Percentiles rank a stretch among this genome's conserved stretches.
Evolutionary conservation across 2,888 invertebrate species (phyloP).

Genomic region (Nephrotoma flavescens): DNA sequence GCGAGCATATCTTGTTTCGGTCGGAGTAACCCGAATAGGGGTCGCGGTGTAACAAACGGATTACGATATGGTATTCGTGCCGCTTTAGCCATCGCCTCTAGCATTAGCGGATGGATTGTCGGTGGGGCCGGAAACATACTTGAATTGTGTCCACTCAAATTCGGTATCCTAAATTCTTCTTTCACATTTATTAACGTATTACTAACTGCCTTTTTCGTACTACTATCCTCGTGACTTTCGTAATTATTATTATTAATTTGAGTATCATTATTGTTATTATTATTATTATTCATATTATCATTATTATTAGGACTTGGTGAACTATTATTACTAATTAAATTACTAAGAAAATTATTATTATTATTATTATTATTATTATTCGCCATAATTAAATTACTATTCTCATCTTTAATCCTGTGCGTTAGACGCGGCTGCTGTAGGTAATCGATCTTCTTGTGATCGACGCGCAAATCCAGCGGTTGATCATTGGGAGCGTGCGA

Average conservation of each 20-base stretch:
- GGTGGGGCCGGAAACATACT: slow-evolving; percentile 34
- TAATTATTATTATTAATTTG: slow-evolving; percentile 9
- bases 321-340: slow-evolving; percentile 12
- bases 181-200: slow-evolving; percentile 16
- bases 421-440: slow-evolving; percentile 24
- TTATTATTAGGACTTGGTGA: slow-evolving; percentile 16
- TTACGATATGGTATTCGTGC: slow-evolving; percentile 42
- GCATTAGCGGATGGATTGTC: slow-evolving; percentile 52
- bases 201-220: slow-evolving; percentile 11
- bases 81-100: slow-evolving; percentile 53
- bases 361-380: slow-evolving; percentile 16
- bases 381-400: slow-evolving; percentile 59
- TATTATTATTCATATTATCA: slow-evolving; percentile 19
- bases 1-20: slow-evolving; percentile 31
- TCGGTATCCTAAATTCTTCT: slow-evolving; percentile 26
- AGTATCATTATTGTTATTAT: slow-evolving; percentile 14
- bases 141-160: slow-evolving; percentile 29
- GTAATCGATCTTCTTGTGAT: slow-evolving; percentile 54
- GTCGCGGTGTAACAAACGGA: slow-evolving; percentile 35
- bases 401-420: slow-evolving; percentile 59
- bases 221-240: slow-evolving; percentile 11
- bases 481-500: slow-evolving; percentile 41
- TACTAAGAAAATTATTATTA: slow-evolving; percentile 14
- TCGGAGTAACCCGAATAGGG: slow-evolving; percentile 44
- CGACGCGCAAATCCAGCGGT: slow-evolving; percentile 76